A percentile compares a stretch with the other conserved stretches of the same genome.
These are phyloP conservation scores for Ectobius pallidus DNA, from an alignment of 2,888 invertebrate genomes.

Conservation along the genomic window DNA sequence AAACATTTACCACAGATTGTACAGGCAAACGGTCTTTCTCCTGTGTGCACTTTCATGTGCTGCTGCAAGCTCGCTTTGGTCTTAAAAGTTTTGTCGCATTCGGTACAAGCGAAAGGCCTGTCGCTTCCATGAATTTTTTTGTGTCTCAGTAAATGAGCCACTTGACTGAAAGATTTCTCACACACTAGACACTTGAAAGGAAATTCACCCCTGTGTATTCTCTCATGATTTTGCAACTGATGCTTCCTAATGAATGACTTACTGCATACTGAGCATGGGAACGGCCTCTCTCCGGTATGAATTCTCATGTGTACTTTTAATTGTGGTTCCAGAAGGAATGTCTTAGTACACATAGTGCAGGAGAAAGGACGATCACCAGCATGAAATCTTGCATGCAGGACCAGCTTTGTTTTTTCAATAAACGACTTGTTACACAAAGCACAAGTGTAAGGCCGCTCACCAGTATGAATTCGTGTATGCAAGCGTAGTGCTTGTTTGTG, in stretches of 20 bases:
- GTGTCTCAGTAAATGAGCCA: too few relatives aligned
- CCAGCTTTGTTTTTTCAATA: background rate
- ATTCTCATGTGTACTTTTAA: background rate
- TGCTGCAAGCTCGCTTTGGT: too few relatives aligned
- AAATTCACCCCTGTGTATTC: background rate
- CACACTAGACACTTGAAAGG: background rate
- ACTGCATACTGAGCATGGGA: background rate
- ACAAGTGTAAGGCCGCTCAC: background rate
- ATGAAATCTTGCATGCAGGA: background rate
- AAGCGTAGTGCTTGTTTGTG: background rate
- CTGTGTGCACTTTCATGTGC: too few relatives aligned
- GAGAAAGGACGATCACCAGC: background rate
- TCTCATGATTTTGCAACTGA: background rate
- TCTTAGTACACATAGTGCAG: background rate
- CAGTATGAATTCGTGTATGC: background rate
- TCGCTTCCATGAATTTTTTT: too few relatives aligned
- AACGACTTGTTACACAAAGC: background rate
- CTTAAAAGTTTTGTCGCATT: too few relatives aligned
- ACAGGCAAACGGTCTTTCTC: too few relatives aligned
- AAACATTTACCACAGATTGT: too few relatives aligned
- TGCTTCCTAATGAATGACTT: background rate
- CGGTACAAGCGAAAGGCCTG: too few relatives aligned
- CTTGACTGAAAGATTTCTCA: background rate
- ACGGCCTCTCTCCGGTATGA: background rate
- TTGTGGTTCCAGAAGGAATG: background rate